A percentile compares a stretch with the other conserved stretches of the same genome.
Evolutionary conservation across 2,797 vertebrate genomes (phyloP).

Genomic region (Champsocephalus esox): DNA sequence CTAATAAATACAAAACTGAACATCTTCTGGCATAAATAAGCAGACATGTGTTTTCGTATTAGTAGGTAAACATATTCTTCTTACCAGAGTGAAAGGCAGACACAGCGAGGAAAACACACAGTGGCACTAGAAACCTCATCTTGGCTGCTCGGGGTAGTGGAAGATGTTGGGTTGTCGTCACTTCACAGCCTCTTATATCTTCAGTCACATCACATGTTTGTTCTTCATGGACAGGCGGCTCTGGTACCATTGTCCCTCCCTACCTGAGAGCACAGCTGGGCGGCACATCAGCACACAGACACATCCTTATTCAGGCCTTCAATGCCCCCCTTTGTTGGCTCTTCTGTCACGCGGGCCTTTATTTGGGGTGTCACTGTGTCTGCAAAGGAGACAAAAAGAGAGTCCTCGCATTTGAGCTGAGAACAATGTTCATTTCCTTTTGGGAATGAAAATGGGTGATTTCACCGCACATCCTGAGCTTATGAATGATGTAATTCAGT

Average conservation of each 20-base stretch:
- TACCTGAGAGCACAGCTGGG: conserved; percentile 78
- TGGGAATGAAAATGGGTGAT: conserved; percentile 36
- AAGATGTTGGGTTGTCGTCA: conserved; percentile 39
- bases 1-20: background rate
- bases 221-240: conserved; percentile 67
- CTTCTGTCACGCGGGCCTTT: conserved; percentile 71
- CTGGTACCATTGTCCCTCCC: conserved; percentile 82
- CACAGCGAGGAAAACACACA: conserved; percentile 72
- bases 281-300: conserved; percentile 78
- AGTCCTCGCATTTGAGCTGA: conserved; percentile 44
- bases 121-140: conserved; percentile 74
- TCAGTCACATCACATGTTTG: conserved; percentile 80
- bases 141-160: conserved; percentile 38
- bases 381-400: conserved; percentile 10
- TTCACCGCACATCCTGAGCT: conserved; percentile 44
- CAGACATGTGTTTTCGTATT: background rate
- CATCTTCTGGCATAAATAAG: background rate
- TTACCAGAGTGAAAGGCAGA: conserved; percentile 79
- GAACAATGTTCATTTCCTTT: conserved; percentile 70
- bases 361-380: conserved; percentile 61
- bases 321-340: conserved; percentile 79
- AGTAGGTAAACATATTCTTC: conserved; percentile 27
- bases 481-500: conserved; percentile 22
- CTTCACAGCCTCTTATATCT: conserved; percentile 74
- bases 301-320: conserved; percentile 77